Percentiles rank a stretch among this genome's conserved stretches.
Conservation (phyloP, 2,888 invertebrate genomes). For the Heliconius cydno region DNA sequence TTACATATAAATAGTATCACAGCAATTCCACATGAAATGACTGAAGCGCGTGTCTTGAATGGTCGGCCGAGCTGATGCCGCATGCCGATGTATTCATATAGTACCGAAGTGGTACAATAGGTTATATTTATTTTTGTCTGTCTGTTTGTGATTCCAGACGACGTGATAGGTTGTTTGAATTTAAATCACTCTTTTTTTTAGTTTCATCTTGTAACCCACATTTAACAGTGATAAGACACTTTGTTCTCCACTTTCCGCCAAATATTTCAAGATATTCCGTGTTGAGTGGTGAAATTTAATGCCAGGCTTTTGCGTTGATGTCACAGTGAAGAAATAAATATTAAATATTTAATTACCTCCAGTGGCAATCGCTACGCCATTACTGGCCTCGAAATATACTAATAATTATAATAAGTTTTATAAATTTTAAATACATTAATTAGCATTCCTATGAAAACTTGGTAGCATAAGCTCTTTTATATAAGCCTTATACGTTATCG, state of each 20-base stretch:
- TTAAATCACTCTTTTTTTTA: background rate
- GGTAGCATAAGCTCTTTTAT: conserved; percentile 12
- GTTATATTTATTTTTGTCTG: conserved; percentile 75
- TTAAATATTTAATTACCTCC: too few relatives aligned
- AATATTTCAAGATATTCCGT: too few relatives aligned
- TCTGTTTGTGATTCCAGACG: conserved; percentile 63
- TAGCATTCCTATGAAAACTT: background rate
- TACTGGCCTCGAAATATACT: too few relatives aligned
- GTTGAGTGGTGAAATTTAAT: too few relatives aligned
- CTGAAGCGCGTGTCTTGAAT: conserved; percentile 45
- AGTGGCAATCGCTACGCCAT: too few relatives aligned
- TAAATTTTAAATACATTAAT: background rate
- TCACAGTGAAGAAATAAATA: too few relatives aligned
- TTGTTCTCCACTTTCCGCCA: too few relatives aligned
- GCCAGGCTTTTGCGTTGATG: too few relatives aligned
- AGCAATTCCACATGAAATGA: conserved; percentile 33
- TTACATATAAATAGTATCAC: conserved; percentile 32
- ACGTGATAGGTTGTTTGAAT: conserved; percentile 42
- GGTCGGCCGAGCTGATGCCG: conserved; percentile 51
- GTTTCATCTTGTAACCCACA: too few relatives aligned
- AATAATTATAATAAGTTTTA: background rate
- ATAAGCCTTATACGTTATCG: conserved; percentile 21
- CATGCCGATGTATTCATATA: conserved; percentile 23
- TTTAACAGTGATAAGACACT: too few relatives aligned
- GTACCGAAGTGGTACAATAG: conserved; percentile 60